Base-by-base conservation (phyloP, 2,888 invertebrate genomes). In the Sphaeridia pumilis region DNA sequence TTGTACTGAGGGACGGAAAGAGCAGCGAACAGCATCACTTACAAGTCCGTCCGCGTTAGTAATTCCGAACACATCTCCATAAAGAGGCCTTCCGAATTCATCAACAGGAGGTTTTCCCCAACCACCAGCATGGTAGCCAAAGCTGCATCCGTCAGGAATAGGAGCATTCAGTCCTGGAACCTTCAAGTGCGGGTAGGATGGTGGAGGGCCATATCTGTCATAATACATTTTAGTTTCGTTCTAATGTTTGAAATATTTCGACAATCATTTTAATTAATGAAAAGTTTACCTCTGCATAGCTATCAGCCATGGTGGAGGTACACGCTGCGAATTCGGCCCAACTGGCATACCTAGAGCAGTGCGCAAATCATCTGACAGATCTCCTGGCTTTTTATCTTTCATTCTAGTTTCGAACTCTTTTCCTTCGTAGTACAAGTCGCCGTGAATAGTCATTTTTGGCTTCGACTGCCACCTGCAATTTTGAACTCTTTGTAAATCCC, bases 101-200 rank as follows among this genome's bases (percentile, higher is more conserved):
- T 98, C 98, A 0, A 98, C 98, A 0, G 98, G 98, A 12, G 98
- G 98, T 71, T 98, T 98, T 56, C 98, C 97, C 97, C 97, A 98
- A 25, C 97, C 97, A 35, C 94, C 98, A 1, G 97, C 95, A 74
- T 98, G 97, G 72, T 98, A 98, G 20, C 98, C 98, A 71, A 98
- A 98, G 0, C 93, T 87, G 68, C 95, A 97, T 2, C 84, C 83
- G 57, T 95, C 97, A 0, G 98, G 98, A 66, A 98, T 98, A 1
- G 97, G 94, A 2, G 95, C 94, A 75, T 97, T 98, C 4, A 98
- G 75, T 0, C 97, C 97, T 0, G 95, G 89, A 67, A 98, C 92
- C 74, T 95, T 97, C 25, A 98, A 75, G 74, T 94, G 95, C 0
- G 98, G 97, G 74, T 98, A 98, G 47, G 94, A 94, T 0, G 98